Conservation (phyloP, 2,113 vertebrate genomes). For the Zingel zingel region DNA sequence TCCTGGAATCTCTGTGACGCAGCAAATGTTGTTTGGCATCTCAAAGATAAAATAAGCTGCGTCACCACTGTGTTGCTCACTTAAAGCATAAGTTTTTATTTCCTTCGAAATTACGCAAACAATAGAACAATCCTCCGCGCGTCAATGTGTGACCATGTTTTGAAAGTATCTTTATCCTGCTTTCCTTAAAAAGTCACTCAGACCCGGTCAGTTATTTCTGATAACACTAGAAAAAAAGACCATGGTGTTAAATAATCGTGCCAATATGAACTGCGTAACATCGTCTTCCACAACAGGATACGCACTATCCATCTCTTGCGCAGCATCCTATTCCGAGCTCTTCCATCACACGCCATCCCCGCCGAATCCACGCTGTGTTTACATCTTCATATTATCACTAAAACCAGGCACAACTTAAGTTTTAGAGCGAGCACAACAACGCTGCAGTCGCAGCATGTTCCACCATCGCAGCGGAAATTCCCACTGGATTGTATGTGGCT, state of each 20-base stretch:
- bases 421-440: slow-evolving; percentile 19
- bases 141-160: neutral
- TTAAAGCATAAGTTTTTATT: slow-evolving; percentile 27
- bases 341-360: slow-evolving; percentile 75
- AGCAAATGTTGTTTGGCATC: slow-evolving; percentile 65
- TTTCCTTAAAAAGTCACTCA: neutral
- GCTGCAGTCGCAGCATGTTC: slow-evolving; percentile 38
- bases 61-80: slow-evolving; percentile 42
- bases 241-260: slow-evolving; percentile 51
- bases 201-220: neutral
- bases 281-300: slow-evolving; percentile 73
- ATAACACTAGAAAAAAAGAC: neutral
- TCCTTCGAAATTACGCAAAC: slow-evolving; percentile 14
- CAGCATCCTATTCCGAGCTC: slow-evolving; percentile 82
- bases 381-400: slow-evolving; percentile 52
- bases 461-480: slow-evolving; percentile 74
- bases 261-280: slow-evolving; percentile 80
- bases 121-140: neutral
- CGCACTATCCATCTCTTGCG: slow-evolving; percentile 81
- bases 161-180: slow-evolving; percentile 2
- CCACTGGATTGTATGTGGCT: slow-evolving; percentile 66
- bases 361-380: slow-evolving; percentile 69
- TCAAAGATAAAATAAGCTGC: slow-evolving; percentile 59
- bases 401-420: slow-evolving; percentile 28
- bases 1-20: slow-evolving; percentile 68